Evolutionary conservation across 2,113 vertebrate genomes (phyloP).

Genomic region (Macquaria ambigua): DNA sequence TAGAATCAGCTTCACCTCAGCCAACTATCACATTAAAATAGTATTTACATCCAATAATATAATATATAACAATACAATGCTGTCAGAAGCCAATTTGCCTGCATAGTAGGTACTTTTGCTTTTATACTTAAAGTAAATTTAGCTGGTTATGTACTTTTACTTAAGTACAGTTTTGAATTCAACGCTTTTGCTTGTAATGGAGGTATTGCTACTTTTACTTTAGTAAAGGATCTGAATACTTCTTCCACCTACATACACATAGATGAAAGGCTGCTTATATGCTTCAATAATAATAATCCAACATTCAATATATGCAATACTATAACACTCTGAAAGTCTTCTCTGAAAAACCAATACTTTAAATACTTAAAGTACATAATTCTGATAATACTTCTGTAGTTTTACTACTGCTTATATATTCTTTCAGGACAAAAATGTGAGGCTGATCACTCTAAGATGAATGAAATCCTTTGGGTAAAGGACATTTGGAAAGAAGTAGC

Average conservation of each 20-base stretch:
- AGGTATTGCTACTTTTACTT: background rate
- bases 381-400: too few species aligned
- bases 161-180: background rate
- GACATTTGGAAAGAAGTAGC: conserved; percentile 1
- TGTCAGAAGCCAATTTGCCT: background rate
- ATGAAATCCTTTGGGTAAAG: background rate
- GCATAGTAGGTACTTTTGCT: background rate
- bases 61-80: background rate
- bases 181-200: background rate
- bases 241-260: background rate
- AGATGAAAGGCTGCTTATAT: too few species aligned
- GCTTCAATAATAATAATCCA: background rate
- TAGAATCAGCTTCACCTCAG: conserved; percentile 18
- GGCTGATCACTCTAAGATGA: background rate
- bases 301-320: background rate
- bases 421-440: background rate
- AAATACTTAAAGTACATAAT: too few species aligned
- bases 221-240: background rate
- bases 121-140: background rate
- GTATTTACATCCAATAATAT: conserved; percentile 17
- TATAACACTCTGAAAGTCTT: background rate
- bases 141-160: background rate
- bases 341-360: background rate
- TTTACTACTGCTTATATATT: background rate
- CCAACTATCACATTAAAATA: conserved; percentile 20